Conservation (phyloP, 2,888 invertebrate genomes). For the Onthophagus sagittarius region DNA sequence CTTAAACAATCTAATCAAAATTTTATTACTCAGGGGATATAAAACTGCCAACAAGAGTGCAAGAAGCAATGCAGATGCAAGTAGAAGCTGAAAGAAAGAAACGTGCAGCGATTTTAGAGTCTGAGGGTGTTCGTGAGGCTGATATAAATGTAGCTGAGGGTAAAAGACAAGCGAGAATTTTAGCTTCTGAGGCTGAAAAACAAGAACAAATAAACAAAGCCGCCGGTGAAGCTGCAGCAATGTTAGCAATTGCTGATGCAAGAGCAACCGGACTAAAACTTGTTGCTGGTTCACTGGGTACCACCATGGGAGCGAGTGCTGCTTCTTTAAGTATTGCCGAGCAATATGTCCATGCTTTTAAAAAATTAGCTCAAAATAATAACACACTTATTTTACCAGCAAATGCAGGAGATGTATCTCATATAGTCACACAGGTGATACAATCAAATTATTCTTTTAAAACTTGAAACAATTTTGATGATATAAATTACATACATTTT, state of each 20-base stretch:
- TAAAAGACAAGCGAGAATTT: conserved; percentile 83
- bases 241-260: conserved; percentile 88
- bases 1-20: neutral
- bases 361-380: conserved; percentile 85
- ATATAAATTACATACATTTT: conserved; percentile 38
- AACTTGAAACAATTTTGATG: conserved; percentile 4
- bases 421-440: conserved; percentile 74
- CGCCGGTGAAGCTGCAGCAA: conserved; percentile 85
- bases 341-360: conserved; percentile 92
- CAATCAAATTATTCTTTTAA: conserved; percentile 7
- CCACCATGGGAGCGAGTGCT: conserved; percentile 73
- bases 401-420: conserved; percentile 78
- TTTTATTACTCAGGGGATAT: conserved; percentile 67
- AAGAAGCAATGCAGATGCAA: conserved; percentile 99
- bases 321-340: conserved; percentile 92
- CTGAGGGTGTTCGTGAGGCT: conserved; percentile 87
- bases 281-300: conserved; percentile 64
- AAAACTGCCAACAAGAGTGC: conserved; percentile 82
- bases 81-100: conserved; percentile 98
- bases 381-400: conserved; percentile 94
- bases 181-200: conserved; percentile 91
- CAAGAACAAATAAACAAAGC: conserved; percentile 94
- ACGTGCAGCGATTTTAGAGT: conserved; percentile 93
- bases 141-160: conserved; percentile 99
- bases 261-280: conserved; percentile 77